phyloP scores from a whole-genome alignment of 1,140 invertebrate genomes.

The Trinorchestia longiramus region DNA sequence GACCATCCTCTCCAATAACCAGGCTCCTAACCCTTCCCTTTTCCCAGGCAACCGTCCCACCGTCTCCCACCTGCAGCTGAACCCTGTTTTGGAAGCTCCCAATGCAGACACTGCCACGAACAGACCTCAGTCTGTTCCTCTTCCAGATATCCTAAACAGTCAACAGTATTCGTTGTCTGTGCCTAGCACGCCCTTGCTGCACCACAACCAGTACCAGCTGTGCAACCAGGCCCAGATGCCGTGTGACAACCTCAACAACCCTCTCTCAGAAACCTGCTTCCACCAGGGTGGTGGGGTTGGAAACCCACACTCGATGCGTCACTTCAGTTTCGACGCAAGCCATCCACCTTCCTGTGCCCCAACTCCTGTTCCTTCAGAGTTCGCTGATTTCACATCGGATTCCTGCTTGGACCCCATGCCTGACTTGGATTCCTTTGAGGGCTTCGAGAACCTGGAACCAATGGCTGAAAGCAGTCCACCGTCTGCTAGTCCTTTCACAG shows the following conservation, averaged over 20 bases:
- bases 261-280: neutral
- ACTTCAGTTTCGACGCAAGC: slow-evolving; percentile 69
- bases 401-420: slow-evolving; percentile 73
- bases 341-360: slow-evolving; percentile 77
- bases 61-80: slow-evolving; percentile 72
- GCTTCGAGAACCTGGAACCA: slow-evolving; percentile 70
- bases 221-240: neutral
- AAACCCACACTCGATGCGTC: neutral
- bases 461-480: slow-evolving; percentile 71
- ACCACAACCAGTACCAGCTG: slow-evolving; percentile 68
- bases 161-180: slow-evolving; percentile 61
- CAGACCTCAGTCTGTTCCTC: slow-evolving; percentile 81
- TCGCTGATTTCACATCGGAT: slow-evolving; percentile 77
- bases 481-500: slow-evolving; percentile 71
- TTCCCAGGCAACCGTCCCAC: slow-evolving; percentile 43
- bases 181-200: slow-evolving; percentile 66
- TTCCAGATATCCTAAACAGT: slow-evolving; percentile 75
- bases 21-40: neutral
- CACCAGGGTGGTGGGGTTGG: neutral
- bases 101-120: slow-evolving; percentile 68
- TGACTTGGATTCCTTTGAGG: slow-evolving; percentile 69
- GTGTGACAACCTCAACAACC: neutral
- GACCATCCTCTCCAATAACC: slow-evolving; percentile 15
- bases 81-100: slow-evolving; percentile 73
- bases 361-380: slow-evolving; percentile 79